Percentiles rank a stretch among this genome's conserved stretches.
Conservation (phyloP, 2,113 vertebrate species). For the Chloroceryle aenea region DNA sequence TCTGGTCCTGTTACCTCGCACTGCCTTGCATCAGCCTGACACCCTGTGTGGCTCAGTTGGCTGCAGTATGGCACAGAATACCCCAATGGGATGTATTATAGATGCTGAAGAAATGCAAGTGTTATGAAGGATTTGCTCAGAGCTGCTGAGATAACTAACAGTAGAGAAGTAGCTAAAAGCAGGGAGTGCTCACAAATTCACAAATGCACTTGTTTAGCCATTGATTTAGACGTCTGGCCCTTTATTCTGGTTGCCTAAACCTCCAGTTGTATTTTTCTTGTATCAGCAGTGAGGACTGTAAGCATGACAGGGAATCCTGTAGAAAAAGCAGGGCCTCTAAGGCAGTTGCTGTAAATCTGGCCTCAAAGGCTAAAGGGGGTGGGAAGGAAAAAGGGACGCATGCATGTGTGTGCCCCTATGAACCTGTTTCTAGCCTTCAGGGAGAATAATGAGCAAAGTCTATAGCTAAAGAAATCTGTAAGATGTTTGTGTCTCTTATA, state of each 20-base stretch:
- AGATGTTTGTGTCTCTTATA: neutral
- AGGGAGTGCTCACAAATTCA: constrained; percentile 14
- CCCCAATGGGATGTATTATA: neutral
- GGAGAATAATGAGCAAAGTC: neutral
- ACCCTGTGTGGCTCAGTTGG: neutral
- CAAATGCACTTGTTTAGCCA: neutral
- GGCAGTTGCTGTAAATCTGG: neutral
- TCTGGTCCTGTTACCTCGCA: neutral
- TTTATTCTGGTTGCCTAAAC: neutral
- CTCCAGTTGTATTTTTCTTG: neutral
- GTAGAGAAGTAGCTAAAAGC: constrained; percentile 16
- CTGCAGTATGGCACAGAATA: neutral
- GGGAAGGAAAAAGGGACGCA: neutral
- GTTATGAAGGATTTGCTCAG: constrained; percentile 14
- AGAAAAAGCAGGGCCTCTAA: neutral
- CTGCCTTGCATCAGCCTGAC: neutral
- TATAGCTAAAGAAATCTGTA: neutral
- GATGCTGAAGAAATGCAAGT: neutral
- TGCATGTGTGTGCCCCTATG: accelerated
- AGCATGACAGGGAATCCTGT: neutral
- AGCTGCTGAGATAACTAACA: neutral
- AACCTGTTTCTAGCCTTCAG: neutral
- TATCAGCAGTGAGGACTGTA: neutral
- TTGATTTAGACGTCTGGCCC: neutral
- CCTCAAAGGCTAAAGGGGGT: neutral